Evolutionary conservation across 2,888 invertebrate genomes (phyloP).

Genomic region (Thymelicus sylvestris): DNA sequence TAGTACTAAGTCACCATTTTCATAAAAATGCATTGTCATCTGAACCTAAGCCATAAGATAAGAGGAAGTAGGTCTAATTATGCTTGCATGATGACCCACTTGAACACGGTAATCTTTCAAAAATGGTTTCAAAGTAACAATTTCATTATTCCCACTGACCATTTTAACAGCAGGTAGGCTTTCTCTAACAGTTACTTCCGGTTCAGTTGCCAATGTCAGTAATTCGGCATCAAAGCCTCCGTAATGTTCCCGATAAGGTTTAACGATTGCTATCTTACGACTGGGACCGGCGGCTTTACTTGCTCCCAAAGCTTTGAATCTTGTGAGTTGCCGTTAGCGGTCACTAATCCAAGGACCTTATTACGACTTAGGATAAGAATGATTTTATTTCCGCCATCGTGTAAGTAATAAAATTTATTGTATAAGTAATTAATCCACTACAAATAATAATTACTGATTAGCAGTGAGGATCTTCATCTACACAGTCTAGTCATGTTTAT

Average conservation of each 20-base stretch:
- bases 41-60: too few relatives aligned
- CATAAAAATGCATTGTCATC: too few relatives aligned
- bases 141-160: neutral
- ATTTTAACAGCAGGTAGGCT: neutral
- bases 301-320: neutral
- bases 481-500: too few relatives aligned
- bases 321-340: neutral
- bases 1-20: too few relatives aligned
- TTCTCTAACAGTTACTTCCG: constrained; percentile 1
- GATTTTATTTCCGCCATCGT: too few relatives aligned
- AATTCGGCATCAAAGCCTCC: constrained; percentile 1
- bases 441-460: too few relatives aligned
- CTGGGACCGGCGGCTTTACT: neutral
- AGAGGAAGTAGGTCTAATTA: too few relatives aligned
- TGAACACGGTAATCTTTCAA: too few relatives aligned
- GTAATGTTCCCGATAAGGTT: constrained; percentile 6
- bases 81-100: too few relatives aligned
- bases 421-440: too few relatives aligned
- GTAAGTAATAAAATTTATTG: too few relatives aligned
- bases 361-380: neutral
- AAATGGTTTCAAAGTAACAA: neutral
- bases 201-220: constrained; percentile 5
- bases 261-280: constrained; percentile 10
- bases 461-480: too few relatives aligned
- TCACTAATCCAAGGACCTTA: neutral